Conservation (phyloP, 2,888 invertebrate species). For the Lumbricus terrestris region DNA sequence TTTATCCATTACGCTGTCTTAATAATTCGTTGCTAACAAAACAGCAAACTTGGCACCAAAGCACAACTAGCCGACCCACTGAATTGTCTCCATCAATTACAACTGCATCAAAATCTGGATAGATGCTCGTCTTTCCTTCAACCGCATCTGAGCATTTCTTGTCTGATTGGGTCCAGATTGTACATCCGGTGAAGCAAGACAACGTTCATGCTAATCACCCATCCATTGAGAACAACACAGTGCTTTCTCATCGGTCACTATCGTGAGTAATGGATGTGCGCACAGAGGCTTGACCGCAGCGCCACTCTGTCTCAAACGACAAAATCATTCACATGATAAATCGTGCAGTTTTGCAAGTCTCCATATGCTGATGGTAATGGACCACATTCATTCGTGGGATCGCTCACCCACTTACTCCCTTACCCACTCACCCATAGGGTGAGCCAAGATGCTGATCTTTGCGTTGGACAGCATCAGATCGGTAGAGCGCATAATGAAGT, state of each 20-base stretch:
- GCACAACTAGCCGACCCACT: background rate
- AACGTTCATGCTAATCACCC: background rate
- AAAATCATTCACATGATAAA: constrained; percentile 8
- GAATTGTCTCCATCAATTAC: background rate
- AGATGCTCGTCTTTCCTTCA: background rate
- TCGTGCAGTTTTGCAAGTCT: background rate
- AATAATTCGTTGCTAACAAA: background rate
- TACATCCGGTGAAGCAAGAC: background rate
- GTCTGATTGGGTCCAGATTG: background rate
- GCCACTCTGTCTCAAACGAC: background rate
- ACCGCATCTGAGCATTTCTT: background rate
- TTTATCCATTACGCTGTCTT: background rate
- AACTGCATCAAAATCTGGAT: background rate
- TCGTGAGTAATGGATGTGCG: background rate
- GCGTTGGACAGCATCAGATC: background rate
- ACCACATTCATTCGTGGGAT: background rate
- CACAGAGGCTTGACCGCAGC: background rate
- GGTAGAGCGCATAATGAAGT: background rate
- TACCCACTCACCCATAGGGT: background rate
- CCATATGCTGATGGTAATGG: background rate
- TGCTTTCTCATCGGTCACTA: background rate
- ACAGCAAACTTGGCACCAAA: background rate
- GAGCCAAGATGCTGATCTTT: background rate
- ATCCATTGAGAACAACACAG: background rate
- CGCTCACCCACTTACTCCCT: too few relatives aligned